Percentiles rank a stretch among this genome's conserved stretches.
Conservation (phyloP, 2,797 vertebrate species). For the Loris lydekkerianus region DNA sequence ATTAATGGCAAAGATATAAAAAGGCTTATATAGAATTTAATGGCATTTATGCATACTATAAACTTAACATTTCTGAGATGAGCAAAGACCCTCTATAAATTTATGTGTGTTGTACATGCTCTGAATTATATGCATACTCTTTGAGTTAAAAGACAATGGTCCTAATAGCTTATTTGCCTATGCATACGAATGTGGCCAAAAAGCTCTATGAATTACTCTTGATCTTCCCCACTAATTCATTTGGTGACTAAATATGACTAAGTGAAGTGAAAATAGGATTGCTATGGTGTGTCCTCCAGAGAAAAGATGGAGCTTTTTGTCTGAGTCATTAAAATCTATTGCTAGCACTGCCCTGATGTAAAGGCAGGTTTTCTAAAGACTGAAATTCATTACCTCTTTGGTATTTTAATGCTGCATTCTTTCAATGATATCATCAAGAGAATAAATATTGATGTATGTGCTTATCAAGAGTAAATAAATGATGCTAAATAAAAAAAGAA, state of each 20-base stretch:
- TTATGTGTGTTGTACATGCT: not conserved
- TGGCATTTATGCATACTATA: not conserved
- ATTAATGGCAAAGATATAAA: not conserved
- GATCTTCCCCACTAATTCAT: not conserved
- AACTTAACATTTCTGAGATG: not conserved
- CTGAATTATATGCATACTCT: not conserved
- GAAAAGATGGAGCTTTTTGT: not conserved
- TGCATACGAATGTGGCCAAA: not conserved
- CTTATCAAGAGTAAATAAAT: not conserved
- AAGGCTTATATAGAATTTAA: not conserved
- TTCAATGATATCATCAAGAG: not conserved
- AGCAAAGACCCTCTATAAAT: not conserved
- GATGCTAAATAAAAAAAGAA: not conserved
- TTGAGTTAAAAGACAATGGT: constrained; percentile 42
- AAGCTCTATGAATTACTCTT: not conserved
- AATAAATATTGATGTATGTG: not conserved
- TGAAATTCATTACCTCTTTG: not conserved
- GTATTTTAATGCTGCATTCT: not conserved
- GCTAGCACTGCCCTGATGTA: not conserved
- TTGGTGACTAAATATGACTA: not conserved
- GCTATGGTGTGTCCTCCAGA: not conserved
- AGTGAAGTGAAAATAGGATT: not conserved
- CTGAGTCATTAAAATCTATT: not conserved
- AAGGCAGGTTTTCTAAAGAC: not conserved
- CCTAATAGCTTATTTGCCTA: not conserved